Evolutionary conservation across 92 coral and sea anemone genomes (phyloP), one percentile per base, ranked within the genome.

Genomic region (Palythoa caribaeorum): DNA sequence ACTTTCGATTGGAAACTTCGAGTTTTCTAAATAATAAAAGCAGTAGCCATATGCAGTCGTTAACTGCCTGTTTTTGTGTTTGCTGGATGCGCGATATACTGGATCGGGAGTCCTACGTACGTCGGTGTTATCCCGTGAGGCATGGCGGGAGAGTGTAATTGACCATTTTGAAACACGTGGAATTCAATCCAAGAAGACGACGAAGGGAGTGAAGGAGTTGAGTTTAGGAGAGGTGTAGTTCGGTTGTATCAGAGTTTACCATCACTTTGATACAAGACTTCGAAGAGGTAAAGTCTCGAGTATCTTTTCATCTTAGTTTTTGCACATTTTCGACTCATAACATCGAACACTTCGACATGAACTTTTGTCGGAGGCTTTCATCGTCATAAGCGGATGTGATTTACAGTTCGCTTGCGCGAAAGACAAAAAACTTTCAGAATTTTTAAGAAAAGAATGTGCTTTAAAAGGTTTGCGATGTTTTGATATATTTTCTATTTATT

Each of bases 201-300:
- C 11, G 76, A 40, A 69, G 57, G 54, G 73, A 81, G 66, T 60
- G 6, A 3, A 16, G 76, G 86, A 68, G 86, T 66, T 47, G 86
- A 81, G 86, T 63, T 81, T 81, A 63, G 76, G 86, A 66, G 86
- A 77, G 86, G 86, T 81, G 86, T 65, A 39, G 62, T 68, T 81
- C 66, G 62, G 76, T 81, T 81, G 86, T 81, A 81, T 81, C 86
- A 81, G 76, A 68, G 75, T 81, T 65, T 81, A 44, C 75, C 62
- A 81, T 65, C 86, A 11, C 76, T 81, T 81, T 81, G 86, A 81
- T 81, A 81, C 86, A 69, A 66, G 76, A 81, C 60, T 40, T 81
- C 86, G 86, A 81, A 81, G 86, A 81, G 74, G 86, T 81, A 81
- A 47, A 63, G 86, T 51, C n/a, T 44, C 0, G 1, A 11, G 59